A percentile compares a stretch with the other conserved stretches of the same genome.
These are phyloP conservation scores for Lepidurus arcticus DNA, from an alignment of 1,140 invertebrate species.

Conservation along the genomic window DNA sequence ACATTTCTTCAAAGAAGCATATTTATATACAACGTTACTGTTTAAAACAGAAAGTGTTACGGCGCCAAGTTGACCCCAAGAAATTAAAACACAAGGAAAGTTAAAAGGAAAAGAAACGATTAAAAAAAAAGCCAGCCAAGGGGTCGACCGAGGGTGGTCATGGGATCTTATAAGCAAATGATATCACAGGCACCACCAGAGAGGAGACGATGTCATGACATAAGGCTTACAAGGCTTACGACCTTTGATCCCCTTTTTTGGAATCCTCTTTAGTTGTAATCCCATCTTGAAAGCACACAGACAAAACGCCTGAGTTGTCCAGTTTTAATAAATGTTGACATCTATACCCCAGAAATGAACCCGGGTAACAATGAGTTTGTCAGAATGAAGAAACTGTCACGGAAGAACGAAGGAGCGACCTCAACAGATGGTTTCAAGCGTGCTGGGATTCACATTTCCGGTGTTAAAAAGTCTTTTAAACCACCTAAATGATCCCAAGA, in stretches of 20 bases:
- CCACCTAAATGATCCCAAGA: no score
- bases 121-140: background rate
- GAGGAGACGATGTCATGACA: background rate
- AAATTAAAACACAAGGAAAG: background rate
- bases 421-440: no score
- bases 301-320: background rate
- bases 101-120: background rate
- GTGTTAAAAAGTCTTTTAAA: no score
- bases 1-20: background rate
- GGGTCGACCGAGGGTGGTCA: slow-evolving; percentile 13
- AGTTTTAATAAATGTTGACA: background rate
- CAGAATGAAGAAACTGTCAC: background rate
- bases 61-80: background rate
- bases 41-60: background rate
- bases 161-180: slow-evolving; percentile 5
- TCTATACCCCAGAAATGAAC: background rate
- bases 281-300: background rate
- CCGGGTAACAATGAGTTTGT: background rate
- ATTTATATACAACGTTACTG: background rate
- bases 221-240: slow-evolving; percentile 7
- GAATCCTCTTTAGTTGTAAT: background rate
- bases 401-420: background rate
- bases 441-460: no score
- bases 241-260: background rate
- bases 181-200: slow-evolving; percentile 14